Base-by-base conservation (phyloP, 2,888 invertebrate genomes). In the Spisula solida region DNA sequence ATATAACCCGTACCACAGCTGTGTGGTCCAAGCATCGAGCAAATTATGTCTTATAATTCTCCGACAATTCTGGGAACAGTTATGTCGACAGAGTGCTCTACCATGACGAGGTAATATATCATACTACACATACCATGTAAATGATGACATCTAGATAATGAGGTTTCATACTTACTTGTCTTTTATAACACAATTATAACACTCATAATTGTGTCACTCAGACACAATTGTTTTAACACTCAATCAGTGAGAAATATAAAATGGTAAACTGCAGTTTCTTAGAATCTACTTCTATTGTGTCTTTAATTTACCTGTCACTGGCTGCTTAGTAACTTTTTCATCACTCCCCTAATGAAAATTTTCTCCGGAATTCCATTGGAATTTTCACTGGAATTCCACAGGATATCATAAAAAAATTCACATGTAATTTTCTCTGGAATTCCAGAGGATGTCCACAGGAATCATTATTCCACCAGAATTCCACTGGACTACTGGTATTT, bases 91-190 rank as follows among this genome's bases (percentile, higher is more conserved):
- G 5, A 25, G 25, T 66, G 20, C 60, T 66, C 25, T 25, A n/a
- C 20, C 25, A 66, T n/a, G 25, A 66, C 60, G 10, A 25, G 60
- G 60, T 25, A 66, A 66, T 66, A 66, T n/a, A 66, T 66, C 60
- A 66, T 66, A 66, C n/a, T n/a, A n/a, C n/a, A n/a, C 60, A 66
- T 66, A 25, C 20, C n/a, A 25, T 66, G 60, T 66, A 25, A 66
- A 25, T 25, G 25, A 66, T 66, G 60, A 66, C 60, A 66, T 25
- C 10, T 14, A 47, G 34, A 78, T 78, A 78, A 78, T 78, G 60
- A 78, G 78, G 78, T 41, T 78, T 78, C 78, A 78, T 78, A 78
- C 78, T 20, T 34, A 29, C 78, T 47, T 78, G 78, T 78, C 78
- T 34, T 41, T 18, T 78, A n/a, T 78, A 78, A 78, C 34, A 20